These are phyloP conservation scores for Ageneiosus marmoratus DNA, from an alignment of 2,113 vertebrate genomes.

Conservation along the genomic window DNA sequence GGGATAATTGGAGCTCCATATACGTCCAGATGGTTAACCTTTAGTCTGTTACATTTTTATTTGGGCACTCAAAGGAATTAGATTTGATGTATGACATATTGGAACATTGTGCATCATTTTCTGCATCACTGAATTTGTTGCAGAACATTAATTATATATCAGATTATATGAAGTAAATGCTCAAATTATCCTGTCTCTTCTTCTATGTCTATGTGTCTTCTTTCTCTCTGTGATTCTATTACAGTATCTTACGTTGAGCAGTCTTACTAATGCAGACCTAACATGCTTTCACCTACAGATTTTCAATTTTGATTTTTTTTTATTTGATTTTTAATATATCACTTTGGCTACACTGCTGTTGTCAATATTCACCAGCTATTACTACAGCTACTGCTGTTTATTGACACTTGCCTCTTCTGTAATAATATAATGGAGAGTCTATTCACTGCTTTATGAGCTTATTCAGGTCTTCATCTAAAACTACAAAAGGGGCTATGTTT, in stretches of 20 bases:
- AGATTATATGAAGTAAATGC: not conserved
- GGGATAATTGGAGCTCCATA: slow-evolving; percentile 21
- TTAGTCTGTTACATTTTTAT: not conserved
- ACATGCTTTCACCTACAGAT: not conserved
- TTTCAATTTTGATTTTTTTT: no score
- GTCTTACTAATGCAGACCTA: not conserved
- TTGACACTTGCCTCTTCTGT: not conserved
- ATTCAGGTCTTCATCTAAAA: not conserved
- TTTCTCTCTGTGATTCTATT: not conserved
- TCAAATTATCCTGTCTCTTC: slow-evolving; percentile 13
- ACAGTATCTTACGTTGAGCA: not conserved
- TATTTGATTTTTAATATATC: not conserved
- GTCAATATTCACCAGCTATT: not conserved
- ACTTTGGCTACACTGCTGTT: not conserved
- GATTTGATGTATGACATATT: not conserved
- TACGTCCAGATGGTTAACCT: not conserved
- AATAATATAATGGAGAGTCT: not conserved
- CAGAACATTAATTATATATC: not conserved
- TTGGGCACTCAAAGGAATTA: not conserved
- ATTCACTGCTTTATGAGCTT: not conserved
- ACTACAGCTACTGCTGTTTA: not conserved
- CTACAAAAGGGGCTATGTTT: not conserved
- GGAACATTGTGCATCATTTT: not conserved
- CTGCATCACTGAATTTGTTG: not conserved
- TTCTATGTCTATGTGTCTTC: not conserved